Evolutionary conservation across 2,797 vertebrate species (phyloP).

Genomic region (Simalia tracyae): DNA sequence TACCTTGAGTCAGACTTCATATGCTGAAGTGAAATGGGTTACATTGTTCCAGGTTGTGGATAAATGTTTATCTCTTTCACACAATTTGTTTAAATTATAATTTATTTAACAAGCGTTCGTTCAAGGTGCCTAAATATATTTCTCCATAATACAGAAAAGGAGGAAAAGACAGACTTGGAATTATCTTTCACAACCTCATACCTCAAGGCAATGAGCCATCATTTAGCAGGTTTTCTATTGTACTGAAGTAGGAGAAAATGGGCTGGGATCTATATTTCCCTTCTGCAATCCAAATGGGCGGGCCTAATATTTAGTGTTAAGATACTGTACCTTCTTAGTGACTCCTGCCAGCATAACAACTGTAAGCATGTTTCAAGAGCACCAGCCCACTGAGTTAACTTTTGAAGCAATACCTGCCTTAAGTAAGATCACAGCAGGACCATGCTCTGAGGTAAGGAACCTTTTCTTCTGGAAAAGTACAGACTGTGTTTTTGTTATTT

Average conservation of each 20-base stretch:
- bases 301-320: constrained; percentile 61
- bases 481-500: constrained; percentile 3
- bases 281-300: constrained; percentile 61
- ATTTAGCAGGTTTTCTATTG: fast-evolving
- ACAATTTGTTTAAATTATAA: background rate
- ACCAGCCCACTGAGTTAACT: constrained; percentile 26
- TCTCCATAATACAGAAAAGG: background rate
- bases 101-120: background rate
- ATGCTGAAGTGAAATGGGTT: background rate
- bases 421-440: background rate
- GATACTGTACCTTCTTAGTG: constrained; percentile 61
- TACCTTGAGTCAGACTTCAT: background rate
- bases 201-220: constrained; percentile 9
- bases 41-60: background rate
- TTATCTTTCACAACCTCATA: background rate
- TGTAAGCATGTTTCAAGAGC: constrained; percentile 60
- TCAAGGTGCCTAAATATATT: background rate
- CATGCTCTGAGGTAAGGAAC: constrained; percentile 56
- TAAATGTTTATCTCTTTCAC: background rate
- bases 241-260: constrained; percentile 45
- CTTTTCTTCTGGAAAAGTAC: fast-evolving
- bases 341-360: constrained; percentile 47
- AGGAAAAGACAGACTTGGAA: background rate
- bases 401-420: background rate
- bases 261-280: constrained; percentile 25